Conservation (phyloP, 2,888 invertebrate genomes). For the Coenonympha arcania region DNA sequence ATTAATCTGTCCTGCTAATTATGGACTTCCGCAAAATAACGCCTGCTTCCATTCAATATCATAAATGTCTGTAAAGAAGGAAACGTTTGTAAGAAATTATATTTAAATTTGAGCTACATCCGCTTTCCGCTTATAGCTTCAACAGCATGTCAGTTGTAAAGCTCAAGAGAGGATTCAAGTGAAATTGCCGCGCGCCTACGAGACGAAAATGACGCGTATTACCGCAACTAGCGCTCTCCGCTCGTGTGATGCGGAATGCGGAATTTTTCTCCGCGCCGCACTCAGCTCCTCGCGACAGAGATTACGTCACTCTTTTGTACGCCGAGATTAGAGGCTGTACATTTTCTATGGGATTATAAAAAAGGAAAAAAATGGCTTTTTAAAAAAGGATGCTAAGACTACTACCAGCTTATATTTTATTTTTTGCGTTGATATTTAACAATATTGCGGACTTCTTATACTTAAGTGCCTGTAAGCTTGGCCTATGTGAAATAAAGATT, state of each 20-base stretch:
- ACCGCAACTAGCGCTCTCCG: slow-evolving; percentile 26
- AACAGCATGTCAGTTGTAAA: slow-evolving; percentile 33
- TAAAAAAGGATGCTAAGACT: neutral
- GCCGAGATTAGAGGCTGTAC: slow-evolving; percentile 4
- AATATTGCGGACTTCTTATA: too few species aligned
- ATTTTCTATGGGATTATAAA: neutral
- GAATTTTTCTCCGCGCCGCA: slow-evolving; percentile 13
- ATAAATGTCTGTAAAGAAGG: too few species aligned
- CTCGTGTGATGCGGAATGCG: slow-evolving; percentile 18
- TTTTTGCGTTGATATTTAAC: too few species aligned
- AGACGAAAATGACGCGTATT: slow-evolving; percentile 33
- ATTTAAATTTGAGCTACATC: too few species aligned
- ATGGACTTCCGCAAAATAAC: too few species aligned
- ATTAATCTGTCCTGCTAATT: too few species aligned
- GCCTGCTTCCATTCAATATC: too few species aligned
- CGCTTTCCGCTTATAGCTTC: slow-evolving; percentile 25
- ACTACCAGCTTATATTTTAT: too few species aligned
- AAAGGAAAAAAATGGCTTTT: neutral
- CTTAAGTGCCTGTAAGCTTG: too few species aligned
- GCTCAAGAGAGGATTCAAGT: slow-evolving; percentile 45
- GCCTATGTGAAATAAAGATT: too few species aligned
- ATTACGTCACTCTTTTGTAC: slow-evolving; percentile 12
- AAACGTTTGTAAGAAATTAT: too few species aligned
- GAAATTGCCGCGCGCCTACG: slow-evolving; percentile 41
- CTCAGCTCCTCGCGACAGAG: slow-evolving; percentile 2